A percentile compares a stretch with the other conserved stretches of the same genome.
phyloP scores from a whole-genome alignment of 2,888 invertebrate species.

The Pardosa pseudoannulata region DNA sequence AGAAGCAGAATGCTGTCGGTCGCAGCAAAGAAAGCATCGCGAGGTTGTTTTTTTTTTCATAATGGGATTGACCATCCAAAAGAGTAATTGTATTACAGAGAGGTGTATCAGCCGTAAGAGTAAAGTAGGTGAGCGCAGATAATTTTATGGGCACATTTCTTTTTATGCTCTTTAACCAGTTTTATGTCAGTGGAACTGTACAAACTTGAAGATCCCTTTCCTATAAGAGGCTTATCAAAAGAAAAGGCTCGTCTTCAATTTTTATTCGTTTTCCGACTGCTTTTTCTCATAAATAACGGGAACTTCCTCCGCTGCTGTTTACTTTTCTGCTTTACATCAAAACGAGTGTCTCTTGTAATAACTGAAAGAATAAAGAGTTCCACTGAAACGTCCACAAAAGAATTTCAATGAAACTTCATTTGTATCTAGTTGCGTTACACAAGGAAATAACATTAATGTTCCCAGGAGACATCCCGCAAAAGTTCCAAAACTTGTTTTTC shows the following conservation, averaged over 20 bases:
- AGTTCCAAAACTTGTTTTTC: background rate
- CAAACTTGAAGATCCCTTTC: constrained; percentile 33
- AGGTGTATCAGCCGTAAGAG: constrained; percentile 34
- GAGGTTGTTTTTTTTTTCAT: constrained; percentile 46
- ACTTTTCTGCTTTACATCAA: background rate
- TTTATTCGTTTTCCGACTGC: background rate
- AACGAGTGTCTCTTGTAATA: background rate
- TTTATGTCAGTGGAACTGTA: constrained; percentile 26
- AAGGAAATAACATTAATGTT: constrained; percentile 5
- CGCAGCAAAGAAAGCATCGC: background rate
- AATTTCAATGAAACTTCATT: background rate
- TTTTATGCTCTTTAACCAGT: constrained; percentile 43
- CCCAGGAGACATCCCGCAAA: background rate
- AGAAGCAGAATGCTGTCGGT: background rate
- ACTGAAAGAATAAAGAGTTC: background rate
- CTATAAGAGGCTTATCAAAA: constrained; percentile 45
- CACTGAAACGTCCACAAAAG: background rate
- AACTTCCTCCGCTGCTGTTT: background rate
- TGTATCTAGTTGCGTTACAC: constrained; percentile 4
- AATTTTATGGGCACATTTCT: constrained; percentile 43
- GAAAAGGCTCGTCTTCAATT: background rate
- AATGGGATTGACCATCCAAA: constrained; percentile 61
- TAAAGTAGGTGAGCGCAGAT: constrained; percentile 30
- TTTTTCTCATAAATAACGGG: background rate
- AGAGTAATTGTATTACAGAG: constrained; percentile 44